These are phyloP conservation scores for Nematopogon swammerdamellus DNA, from an alignment of 2,888 invertebrate genomes.

Conservation along the genomic window DNA sequence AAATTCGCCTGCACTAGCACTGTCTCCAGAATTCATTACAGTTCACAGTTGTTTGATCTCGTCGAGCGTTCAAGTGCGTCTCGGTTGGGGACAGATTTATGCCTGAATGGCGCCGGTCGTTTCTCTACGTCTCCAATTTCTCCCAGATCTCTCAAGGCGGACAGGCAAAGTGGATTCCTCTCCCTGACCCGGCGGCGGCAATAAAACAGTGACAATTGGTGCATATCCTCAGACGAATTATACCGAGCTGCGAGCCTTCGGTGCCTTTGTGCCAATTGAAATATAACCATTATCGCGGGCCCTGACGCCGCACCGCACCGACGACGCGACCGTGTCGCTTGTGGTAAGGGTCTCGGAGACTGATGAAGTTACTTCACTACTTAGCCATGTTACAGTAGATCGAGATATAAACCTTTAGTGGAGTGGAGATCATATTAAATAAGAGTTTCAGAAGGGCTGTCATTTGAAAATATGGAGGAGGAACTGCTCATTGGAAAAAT, in stretches of 20 bases:
- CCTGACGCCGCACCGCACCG: neutral
- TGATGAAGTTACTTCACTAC: too few relatives aligned
- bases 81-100: too few relatives aligned
- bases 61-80: too few relatives aligned
- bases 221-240: constrained; percentile 53
- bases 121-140: neutral
- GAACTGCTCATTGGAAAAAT: too few relatives aligned
- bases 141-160: neutral
- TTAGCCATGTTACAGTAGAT: too few relatives aligned
- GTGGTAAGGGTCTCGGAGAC: neutral
- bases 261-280: constrained; percentile 54
- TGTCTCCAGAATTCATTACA: too few relatives aligned
- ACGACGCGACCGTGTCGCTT: neutral
- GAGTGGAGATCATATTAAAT: too few relatives aligned
- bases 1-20: too few relatives aligned
- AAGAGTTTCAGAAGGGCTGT: too few relatives aligned
- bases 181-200: neutral
- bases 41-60: too few relatives aligned
- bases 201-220: constrained; percentile 52
- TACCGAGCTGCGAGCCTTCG: constrained; percentile 28
- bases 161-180: neutral
- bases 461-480: too few relatives aligned
- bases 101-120: neutral
- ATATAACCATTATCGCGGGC: neutral
- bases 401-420: too few relatives aligned